phyloP scores from a whole-genome alignment of 2,797 vertebrate genomes.

The Salmo trutta region DNA sequence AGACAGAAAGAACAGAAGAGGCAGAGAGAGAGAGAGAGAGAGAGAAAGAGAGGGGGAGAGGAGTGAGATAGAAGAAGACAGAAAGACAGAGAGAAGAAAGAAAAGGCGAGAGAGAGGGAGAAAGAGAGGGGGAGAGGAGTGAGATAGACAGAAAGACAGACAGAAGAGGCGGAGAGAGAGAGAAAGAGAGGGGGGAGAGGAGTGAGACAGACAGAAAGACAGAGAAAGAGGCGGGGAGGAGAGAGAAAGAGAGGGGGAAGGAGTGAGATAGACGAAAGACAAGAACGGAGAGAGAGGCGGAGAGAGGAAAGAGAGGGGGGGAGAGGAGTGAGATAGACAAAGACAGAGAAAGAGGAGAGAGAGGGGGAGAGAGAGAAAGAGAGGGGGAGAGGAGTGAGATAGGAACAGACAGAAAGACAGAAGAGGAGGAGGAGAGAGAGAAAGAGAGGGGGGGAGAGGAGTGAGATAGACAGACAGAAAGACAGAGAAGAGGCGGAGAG shows the following conservation, averaged over 20 bases:
- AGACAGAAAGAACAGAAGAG: slow-evolving; percentile 24
- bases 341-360: too few species aligned
- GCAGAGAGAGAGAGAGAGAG: not conserved
- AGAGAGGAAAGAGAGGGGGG: too few species aligned
- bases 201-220: slow-evolving; percentile 22
- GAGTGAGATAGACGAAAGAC: not conserved
- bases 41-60: not conserved
- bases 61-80: not conserved
- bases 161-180: slow-evolving; percentile 16
- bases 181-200: too few species aligned
- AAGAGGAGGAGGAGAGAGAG: slow-evolving; percentile 6
- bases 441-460: too few species aligned
- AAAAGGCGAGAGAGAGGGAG: slow-evolving; percentile 9
- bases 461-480: not conserved
- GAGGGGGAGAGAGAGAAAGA: not conserved
- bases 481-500: slow-evolving; percentile 35
- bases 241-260: too few species aligned
- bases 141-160: slow-evolving; percentile 27
- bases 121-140: too few species aligned
- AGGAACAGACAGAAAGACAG: slow-evolving; percentile 31
- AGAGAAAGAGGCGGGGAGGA: slow-evolving; percentile 25
- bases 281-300: slow-evolving; percentile 32
- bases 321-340: too few species aligned
- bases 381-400: too few species aligned
- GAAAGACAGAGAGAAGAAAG: slow-evolving; percentile 23